Conservation (phyloP, 2,888 invertebrate species). For the Cheilosia soror region DNA sequence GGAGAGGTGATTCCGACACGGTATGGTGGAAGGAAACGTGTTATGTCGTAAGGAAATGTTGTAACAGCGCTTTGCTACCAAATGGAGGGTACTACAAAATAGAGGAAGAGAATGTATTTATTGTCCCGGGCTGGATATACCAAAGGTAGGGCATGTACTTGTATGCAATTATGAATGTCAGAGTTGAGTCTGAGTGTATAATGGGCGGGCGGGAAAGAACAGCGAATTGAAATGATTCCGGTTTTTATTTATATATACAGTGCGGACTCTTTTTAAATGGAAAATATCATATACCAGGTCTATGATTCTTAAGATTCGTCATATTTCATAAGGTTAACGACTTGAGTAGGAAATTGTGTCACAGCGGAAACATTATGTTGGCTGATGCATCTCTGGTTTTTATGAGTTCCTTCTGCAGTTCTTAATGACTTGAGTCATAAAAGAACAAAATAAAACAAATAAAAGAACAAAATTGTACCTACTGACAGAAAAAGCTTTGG, state of each 20-base stretch:
- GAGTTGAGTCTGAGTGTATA: conserved; percentile 30
- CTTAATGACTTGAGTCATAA: background rate
- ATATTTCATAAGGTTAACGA: background rate
- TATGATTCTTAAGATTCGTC: conserved; percentile 6
- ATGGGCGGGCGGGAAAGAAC: conserved; percentile 3
- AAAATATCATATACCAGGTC: conserved; percentile 7
- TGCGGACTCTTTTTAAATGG: conserved; percentile 17
- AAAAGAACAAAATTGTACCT: background rate
- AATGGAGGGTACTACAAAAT: background rate
- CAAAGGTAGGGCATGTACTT: background rate
- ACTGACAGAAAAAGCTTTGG: too few relatives aligned
- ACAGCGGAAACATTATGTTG: background rate
- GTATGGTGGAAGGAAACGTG: conserved; percentile 53
- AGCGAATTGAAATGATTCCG: conserved; percentile 3
- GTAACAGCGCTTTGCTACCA: conserved; percentile 3
- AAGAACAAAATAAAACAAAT: background rate
- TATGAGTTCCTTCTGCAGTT: too few relatives aligned
- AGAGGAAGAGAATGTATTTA: conserved; percentile 55
- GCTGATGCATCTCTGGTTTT: background rate
- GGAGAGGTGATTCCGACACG: conserved; percentile 23
- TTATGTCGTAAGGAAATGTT: conserved; percentile 52
- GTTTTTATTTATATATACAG: conserved; percentile 17
- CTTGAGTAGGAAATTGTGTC: conserved; percentile 1
- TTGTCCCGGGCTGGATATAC: conserved; percentile 24
- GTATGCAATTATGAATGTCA: conserved; percentile 48